These are phyloP conservation scores for Quadriops clusia DNA, from an alignment of 2,888 invertebrate genomes.

Conservation along the genomic window DNA sequence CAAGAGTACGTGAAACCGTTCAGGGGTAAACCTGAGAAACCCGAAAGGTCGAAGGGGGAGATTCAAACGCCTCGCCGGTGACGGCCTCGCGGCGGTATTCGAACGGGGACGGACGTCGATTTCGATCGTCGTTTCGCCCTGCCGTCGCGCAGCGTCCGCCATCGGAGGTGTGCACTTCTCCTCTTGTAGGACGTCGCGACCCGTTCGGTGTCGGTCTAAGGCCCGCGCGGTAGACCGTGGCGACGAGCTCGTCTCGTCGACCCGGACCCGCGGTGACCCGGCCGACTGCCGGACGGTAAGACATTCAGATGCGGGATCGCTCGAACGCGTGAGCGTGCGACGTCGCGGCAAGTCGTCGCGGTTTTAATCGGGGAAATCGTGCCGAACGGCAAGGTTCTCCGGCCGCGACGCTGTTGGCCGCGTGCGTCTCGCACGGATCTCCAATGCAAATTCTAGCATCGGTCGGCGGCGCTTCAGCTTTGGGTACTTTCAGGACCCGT, in stretches of 20 bases:
- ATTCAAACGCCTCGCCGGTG: conserved; percentile 16
- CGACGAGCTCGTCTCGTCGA: conserved; percentile 13
- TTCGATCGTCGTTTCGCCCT: conserved; percentile 6
- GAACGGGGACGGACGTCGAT: conserved; percentile 12
- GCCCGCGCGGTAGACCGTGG: conserved; percentile 26
- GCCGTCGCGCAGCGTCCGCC: conserved; percentile 10
- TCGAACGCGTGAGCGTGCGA: background rate
- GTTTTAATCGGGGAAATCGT: conserved; percentile 1
- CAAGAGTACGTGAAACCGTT: conserved; percentile 41
- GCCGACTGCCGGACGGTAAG: conserved; percentile 7
- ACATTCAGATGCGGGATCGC: conserved; percentile 5
- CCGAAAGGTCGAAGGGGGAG: conserved; percentile 25
- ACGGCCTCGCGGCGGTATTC: conserved; percentile 13
- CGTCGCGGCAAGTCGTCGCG: background rate
- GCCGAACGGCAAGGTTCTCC: background rate
- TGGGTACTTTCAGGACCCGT: conserved; percentile 37
- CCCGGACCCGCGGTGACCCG: conserved; percentile 11
- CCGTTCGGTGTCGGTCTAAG: conserved; percentile 29
- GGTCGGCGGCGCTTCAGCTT: conserved; percentile 3
- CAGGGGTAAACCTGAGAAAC: conserved; percentile 28
- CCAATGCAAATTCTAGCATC: background rate
- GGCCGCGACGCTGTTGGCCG: conserved; percentile 2
- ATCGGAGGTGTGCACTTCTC: conserved; percentile 34
- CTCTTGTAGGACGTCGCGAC: conserved; percentile 43
- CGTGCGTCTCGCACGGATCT: background rate